These are phyloP conservation scores for Habropoda laboriosa DNA, from an alignment of 1,140 invertebrate species.

Conservation along the genomic window DNA sequence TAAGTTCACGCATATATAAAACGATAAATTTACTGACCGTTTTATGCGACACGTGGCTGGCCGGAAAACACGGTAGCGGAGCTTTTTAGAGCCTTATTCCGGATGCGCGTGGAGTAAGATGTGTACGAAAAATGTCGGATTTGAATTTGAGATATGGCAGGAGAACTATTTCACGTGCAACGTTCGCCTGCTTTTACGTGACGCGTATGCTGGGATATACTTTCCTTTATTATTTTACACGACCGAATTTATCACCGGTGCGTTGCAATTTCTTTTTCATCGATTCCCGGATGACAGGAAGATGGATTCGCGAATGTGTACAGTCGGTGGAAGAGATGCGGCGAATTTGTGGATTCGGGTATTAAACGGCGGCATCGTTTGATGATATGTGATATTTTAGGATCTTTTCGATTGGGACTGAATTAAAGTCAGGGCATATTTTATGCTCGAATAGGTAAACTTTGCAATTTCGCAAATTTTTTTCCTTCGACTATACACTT, in stretches of 20 bases:
- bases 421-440: no score
- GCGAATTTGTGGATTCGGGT: no score
- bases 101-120: constrained; percentile 4
- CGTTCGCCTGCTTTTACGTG: constrained; percentile 14
- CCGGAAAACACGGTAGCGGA: not conserved
- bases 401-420: no score
- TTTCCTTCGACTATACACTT: no score
- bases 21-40: constrained; percentile 18
- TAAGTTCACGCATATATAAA: not conserved
- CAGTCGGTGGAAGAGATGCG: no score
- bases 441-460: no score
- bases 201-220: not conserved
- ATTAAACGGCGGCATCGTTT: no score
- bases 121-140: constrained; percentile 20
- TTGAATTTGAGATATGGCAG: constrained; percentile 28
- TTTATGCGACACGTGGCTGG: not conserved
- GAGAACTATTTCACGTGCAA: constrained; percentile 18
- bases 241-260: not conserved
- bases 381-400: no score
- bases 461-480: no score
- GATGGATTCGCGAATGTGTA: no score
- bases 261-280: no score
- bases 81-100: constrained; percentile 5
- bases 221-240: not conserved
- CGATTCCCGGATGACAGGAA: no score